A percentile compares a stretch with the other conserved stretches of the same genome.
Evolutionary conservation across 2,113 vertebrate species (phyloP).

Genomic region (Oceanodroma tethys): DNA sequence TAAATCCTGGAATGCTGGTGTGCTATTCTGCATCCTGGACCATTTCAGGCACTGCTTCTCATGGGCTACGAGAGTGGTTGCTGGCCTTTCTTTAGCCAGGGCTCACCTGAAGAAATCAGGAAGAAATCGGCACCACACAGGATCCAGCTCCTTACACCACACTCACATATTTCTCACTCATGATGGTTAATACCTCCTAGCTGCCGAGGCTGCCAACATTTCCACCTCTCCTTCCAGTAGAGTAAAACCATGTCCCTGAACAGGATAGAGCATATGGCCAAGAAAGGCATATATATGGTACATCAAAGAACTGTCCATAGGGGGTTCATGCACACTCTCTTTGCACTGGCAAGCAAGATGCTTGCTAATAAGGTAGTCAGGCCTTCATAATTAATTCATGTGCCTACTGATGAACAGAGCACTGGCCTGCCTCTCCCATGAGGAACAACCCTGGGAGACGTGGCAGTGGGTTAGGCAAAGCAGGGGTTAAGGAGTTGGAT

Average conservation of each 20-base stretch:
- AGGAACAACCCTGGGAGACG: not conserved
- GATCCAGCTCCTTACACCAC: not conserved
- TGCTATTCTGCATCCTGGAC: not conserved
- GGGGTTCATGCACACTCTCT: not conserved
- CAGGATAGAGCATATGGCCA: not conserved
- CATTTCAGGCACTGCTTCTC: not conserved
- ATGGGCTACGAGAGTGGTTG: not conserved
- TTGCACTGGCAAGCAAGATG: not conserved
- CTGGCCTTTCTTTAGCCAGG: not conserved
- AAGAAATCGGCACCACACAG: not conserved
- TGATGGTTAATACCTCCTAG: not conserved
- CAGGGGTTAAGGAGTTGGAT: constrained; percentile 64
- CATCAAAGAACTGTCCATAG: not conserved
- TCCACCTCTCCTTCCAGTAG: not conserved
- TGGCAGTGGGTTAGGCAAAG: constrained; percentile 32
- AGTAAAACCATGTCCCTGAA: not conserved
- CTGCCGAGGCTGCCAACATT: not conserved
- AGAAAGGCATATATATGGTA: not conserved
- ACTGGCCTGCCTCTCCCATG: not conserved
- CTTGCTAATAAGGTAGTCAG: not conserved
- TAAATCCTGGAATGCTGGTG: not conserved
- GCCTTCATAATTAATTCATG: constrained; percentile 15
- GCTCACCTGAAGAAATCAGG: not conserved
- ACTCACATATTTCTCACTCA: not conserved
- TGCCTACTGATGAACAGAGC: not conserved